Conservation (phyloP, 1,140 invertebrate genomes). For the Odontomachus brunneus region DNA sequence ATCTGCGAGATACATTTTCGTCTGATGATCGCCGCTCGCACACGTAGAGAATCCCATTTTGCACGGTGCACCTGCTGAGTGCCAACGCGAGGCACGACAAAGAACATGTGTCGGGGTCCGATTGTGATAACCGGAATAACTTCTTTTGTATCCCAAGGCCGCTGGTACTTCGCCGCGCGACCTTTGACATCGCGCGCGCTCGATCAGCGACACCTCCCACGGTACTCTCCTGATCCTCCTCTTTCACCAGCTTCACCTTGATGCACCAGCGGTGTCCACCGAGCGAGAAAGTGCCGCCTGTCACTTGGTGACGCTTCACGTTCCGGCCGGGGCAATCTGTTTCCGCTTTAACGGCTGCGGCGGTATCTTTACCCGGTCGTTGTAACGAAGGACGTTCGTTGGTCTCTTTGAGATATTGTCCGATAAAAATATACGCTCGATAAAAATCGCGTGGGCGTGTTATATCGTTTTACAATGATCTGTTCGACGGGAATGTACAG, state of each 20-base stretch:
- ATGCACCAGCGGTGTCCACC: neutral
- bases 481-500: neutral
- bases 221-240: constrained; percentile 14
- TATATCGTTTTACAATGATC: neutral
- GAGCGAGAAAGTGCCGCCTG: constrained; percentile 30
- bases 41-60: constrained; percentile 51
- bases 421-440: neutral
- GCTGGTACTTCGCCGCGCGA: constrained; percentile 16
- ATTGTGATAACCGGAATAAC: constrained; percentile 64
- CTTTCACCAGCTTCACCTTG: constrained; percentile 61
- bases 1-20: constrained; percentile 13
- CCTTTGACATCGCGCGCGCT: constrained; percentile 50
- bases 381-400: neutral
- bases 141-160: constrained; percentile 50
- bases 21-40: constrained; percentile 27
- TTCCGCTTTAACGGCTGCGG: neutral
- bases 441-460: neutral
- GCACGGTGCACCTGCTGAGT: constrained; percentile 57
- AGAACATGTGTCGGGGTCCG: constrained; percentile 29
- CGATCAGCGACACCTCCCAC: constrained; percentile 46
- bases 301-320: neutral
- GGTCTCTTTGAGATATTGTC: neutral
- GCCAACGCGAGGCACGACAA: constrained; percentile 1
- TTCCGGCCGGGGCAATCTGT: neutral
- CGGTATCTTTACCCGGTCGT: constrained; percentile 4